Conservation (phyloP, 2,113 vertebrate genomes). For the Circaetus cinerascens region DNA sequence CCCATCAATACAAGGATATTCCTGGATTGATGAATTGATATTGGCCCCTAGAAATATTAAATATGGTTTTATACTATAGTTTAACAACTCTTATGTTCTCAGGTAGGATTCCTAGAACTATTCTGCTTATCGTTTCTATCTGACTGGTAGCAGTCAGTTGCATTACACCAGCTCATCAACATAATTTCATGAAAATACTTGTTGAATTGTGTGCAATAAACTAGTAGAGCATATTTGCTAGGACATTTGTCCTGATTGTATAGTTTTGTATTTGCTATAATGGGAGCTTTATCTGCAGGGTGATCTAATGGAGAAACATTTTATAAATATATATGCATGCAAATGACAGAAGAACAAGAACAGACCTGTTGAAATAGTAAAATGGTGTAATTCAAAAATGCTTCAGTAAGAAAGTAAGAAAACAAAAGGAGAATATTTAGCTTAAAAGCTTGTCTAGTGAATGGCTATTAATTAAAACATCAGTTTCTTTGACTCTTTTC, state of each 20-base stretch:
- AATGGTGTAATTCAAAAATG: not conserved
- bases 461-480: not conserved
- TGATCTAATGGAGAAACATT: not conserved
- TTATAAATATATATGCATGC: not conserved
- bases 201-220: not conserved
- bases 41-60: not conserved
- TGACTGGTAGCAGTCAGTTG: not conserved
- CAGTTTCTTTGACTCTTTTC: not conserved
- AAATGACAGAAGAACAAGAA: not conserved
- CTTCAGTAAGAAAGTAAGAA: not conserved
- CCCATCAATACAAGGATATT: not conserved
- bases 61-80: not conserved
- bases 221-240: accelerated
- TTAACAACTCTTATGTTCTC: not conserved
- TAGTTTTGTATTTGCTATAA: not conserved
- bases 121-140: not conserved
- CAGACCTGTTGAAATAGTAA: not conserved
- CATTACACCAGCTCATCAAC: not conserved
- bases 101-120: not conserved
- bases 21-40: not conserved
- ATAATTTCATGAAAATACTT: not conserved
- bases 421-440: not conserved
- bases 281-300: not conserved
- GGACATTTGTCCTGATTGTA: not conserved
- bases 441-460: not conserved